Conservation (phyloP, 2,888 invertebrate genomes). For the Allolobophora icterica region DNA sequence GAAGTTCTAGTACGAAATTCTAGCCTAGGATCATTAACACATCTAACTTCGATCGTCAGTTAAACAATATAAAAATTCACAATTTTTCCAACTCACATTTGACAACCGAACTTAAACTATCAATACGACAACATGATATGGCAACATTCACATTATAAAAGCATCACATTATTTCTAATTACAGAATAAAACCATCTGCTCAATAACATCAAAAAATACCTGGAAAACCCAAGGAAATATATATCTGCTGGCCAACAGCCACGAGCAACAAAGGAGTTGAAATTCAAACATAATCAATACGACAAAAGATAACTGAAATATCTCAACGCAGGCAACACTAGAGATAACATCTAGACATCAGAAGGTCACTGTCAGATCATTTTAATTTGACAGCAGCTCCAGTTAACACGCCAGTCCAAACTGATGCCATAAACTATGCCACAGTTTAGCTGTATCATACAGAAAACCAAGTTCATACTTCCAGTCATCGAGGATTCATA, state of each 20-base stretch:
- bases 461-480: not conserved
- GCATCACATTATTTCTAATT: not conserved
- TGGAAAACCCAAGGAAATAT: constrained; percentile 3
- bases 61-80: not conserved
- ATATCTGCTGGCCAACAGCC: not conserved
- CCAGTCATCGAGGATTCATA: not conserved
- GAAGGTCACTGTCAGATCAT: not conserved
- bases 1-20: not conserved
- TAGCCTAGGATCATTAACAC: not conserved
- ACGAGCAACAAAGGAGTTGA: not conserved
- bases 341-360: not conserved
- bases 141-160: not conserved
- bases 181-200: not conserved
- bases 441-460: not conserved
- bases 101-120: not conserved
- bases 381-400: not conserved
- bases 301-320: not conserved
- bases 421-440: too few relatives aligned
- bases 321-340: not conserved
- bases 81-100: not conserved
- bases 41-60: not conserved
- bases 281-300: not conserved
- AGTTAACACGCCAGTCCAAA: not conserved
- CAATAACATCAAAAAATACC: constrained; percentile 12
- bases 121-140: not conserved